Evolutionary conservation across 1,140 invertebrate genomes (phyloP), one percentile per base, ranked within the genome.

Genomic region (Drosophila miranda): DNA sequence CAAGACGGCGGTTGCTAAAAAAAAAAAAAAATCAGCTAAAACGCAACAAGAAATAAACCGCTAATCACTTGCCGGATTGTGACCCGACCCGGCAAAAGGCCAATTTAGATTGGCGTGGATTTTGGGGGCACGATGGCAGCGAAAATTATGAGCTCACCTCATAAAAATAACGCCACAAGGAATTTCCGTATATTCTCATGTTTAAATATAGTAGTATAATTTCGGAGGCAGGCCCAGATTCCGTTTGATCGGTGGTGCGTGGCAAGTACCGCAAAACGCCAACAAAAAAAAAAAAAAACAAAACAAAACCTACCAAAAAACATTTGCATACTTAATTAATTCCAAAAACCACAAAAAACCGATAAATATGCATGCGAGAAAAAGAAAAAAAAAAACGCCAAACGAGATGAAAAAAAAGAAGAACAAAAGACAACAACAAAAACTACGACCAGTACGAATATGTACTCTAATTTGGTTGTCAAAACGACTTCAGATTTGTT

Each of bases 401-500:
- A 61, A 41, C 38, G 45, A 64, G 38, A 34, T 44, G 45, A 55
- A 7, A 54, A 57, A 21, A 62, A 9, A 30, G 48, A 54, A 56
- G 14, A 60, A 62, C 19, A 70, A 70, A 70, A 70, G 46, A 46
- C 68, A 71, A 71, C 19, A 71, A 70, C 66, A 78, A 78, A 78
- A 50, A 80, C 13, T 58, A 67, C 62, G 56, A 60, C 62, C 58
- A 71, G 74, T 83, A 84, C 80, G 83, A 68, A 60, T 66, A 61
- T 75, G 74, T 83, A 83, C 80, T 83, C 80, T 83, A 83, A 83
- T 83, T 83, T 83, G 80, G 75, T 83, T 83, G 80, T 83, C 80
- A 83, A 83, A 83, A 83, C 71, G 80, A 54, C 80, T 72, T 84
- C 72, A 84, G 56, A 9, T 38, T 38, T 34, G 8, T 34, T 9